These are phyloP conservation scores for Upupa epops DNA, from an alignment of 2,113 vertebrate species.

Conservation along the genomic window DNA sequence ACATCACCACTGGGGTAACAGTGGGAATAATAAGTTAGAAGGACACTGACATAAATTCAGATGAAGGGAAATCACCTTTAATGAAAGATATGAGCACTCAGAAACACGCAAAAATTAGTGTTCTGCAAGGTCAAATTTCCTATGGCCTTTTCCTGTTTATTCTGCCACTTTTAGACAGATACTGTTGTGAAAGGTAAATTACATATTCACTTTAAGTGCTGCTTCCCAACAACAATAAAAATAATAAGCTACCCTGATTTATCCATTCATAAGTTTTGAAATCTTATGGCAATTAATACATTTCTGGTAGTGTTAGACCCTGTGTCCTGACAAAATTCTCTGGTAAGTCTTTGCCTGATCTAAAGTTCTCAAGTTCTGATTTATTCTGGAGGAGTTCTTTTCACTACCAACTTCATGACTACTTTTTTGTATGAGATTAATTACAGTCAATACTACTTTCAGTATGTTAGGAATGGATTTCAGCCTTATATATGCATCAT, in stretches of 20 bases:
- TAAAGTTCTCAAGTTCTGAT: background rate
- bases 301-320: background rate
- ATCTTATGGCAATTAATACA: background rate
- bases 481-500: background rate
- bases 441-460: background rate
- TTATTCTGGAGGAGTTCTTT: background rate
- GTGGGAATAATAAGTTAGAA: background rate
- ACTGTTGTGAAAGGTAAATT: background rate
- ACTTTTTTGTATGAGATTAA: background rate
- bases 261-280: background rate
- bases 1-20: background rate
- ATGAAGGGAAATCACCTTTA: background rate
- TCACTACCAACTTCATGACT: background rate
- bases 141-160: background rate
- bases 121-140: background rate
- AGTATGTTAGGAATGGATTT: background rate
- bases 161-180: background rate
- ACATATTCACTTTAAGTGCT: background rate
- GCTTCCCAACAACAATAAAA: background rate
- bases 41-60: background rate
- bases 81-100: background rate
- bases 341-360: background rate
- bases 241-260: background rate
- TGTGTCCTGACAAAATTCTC: background rate
- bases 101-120: background rate